Conservation (phyloP, 2,888 invertebrate genomes). For the Siphonodentalium dalli region DNA sequence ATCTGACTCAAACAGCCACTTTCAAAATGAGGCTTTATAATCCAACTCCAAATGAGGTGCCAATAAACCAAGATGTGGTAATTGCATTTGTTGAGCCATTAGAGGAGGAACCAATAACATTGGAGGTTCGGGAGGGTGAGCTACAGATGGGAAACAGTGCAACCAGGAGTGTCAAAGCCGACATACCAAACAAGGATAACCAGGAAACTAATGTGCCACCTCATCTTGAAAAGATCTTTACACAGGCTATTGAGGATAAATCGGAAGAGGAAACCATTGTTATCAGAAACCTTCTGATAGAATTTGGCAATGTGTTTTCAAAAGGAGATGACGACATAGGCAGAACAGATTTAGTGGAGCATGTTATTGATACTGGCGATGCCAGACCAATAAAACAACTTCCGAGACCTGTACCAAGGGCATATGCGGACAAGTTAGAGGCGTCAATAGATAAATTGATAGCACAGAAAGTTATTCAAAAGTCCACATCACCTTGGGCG, state of each 20-base stretch:
- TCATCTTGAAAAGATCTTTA: not conserved
- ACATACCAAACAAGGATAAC: not conserved
- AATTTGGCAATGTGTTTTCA: too few relatives aligned
- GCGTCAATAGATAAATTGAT: not conserved
- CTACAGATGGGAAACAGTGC: not conserved
- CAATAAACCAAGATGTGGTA: not conserved
- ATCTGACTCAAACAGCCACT: not conserved
- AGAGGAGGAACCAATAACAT: not conserved
- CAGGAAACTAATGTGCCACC: not conserved
- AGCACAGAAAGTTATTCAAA: not conserved
- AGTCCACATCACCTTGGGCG: not conserved
- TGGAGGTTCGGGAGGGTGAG: not conserved
- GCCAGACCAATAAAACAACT: not conserved
- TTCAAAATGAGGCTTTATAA: constrained; percentile 1
- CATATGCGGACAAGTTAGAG: not conserved
- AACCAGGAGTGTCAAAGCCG: not conserved
- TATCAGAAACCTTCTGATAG: not conserved
- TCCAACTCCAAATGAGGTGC: not conserved
- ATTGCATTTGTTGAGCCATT: not conserved
- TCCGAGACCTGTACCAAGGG: not conserved
- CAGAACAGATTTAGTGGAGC: not conserved
- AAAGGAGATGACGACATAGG: too few relatives aligned
- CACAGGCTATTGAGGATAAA: not conserved
- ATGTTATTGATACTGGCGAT: not conserved
- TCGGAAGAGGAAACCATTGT: not conserved